Evolutionary conservation across 1,140 invertebrate species (phyloP).

Genomic region (Atta colombica): DNA sequence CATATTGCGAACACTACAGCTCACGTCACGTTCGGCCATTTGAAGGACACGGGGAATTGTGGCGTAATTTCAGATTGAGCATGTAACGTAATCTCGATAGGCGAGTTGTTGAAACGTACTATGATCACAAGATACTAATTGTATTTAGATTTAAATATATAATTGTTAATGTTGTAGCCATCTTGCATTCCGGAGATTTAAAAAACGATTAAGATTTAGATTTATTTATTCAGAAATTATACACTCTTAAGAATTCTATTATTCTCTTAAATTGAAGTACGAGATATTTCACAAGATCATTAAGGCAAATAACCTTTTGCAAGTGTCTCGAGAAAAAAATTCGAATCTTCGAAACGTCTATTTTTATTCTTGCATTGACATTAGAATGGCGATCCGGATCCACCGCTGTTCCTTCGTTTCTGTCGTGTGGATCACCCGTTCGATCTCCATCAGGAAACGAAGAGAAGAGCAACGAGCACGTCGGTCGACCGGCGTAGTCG

Average conservation of each 20-base stretch:
- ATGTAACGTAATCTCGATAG: constrained; percentile 16
- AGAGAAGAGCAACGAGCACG: constrained; percentile 53
- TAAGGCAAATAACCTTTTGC: not conserved
- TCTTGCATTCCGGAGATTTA: not conserved
- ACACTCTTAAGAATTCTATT: not conserved
- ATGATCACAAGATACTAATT: not conserved
- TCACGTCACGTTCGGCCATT: constrained; percentile 43
- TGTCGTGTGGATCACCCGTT: constrained; percentile 38
- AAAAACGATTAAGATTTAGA: not conserved
- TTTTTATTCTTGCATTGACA: not conserved
- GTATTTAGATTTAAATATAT: not conserved
- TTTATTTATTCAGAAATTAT: not conserved
- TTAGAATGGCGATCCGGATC: constrained; percentile 37
- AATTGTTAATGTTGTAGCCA: not conserved
- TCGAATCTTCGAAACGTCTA: too few species aligned
- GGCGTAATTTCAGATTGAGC: constrained; percentile 1
- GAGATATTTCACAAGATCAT: not conserved
- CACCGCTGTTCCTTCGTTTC: constrained; percentile 5
- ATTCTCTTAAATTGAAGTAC: not conserved
- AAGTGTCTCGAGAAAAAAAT: not conserved
- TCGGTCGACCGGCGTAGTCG: constrained; percentile 73
- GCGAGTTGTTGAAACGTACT: not conserved
- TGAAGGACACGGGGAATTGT: constrained; percentile 38
- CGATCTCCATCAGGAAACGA: constrained; percentile 36
- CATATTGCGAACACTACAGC: not conserved